phyloP scores from a whole-genome alignment of 2,797 vertebrate species.

The Lacerta agilis region DNA sequence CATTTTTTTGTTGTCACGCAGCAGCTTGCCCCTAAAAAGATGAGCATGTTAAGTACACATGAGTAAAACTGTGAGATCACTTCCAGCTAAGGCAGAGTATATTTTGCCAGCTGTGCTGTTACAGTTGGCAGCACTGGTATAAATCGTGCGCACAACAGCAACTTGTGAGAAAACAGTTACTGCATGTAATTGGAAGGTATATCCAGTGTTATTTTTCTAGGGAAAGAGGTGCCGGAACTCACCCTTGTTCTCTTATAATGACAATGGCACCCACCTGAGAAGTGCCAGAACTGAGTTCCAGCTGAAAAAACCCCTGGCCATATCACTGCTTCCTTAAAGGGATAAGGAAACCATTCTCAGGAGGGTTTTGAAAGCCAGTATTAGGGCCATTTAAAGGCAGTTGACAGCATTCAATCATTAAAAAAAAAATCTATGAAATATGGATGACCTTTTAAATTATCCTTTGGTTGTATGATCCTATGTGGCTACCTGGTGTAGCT shows the following conservation, averaged over 20 bases:
- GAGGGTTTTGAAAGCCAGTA: background rate
- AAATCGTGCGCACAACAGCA: background rate
- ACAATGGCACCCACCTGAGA: too few relatives aligned
- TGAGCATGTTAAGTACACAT: background rate
- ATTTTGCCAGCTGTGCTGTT: background rate
- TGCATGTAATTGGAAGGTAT: conserved; percentile 15
- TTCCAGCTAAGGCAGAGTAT: background rate
- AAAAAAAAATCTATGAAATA: background rate
- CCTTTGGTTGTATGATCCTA: background rate
- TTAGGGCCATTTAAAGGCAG: background rate
- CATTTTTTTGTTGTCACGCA: background rate
- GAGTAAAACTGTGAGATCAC: background rate
- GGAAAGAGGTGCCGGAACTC: too few relatives aligned
- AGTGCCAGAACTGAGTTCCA: too few relatives aligned
- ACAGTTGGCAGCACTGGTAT: background rate
- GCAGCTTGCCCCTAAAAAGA: background rate
- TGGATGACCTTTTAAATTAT: background rate
- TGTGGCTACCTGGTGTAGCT: background rate
- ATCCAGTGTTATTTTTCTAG: too few relatives aligned
- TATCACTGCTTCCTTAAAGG: conserved; percentile 4
- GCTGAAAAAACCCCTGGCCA: too few relatives aligned
- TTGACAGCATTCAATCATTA: background rate
- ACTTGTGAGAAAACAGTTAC: conserved; percentile 8
- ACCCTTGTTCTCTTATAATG: too few relatives aligned
- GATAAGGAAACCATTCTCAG: background rate